A percentile compares a stretch with the other conserved stretches of the same genome.
phyloP scores from a whole-genome alignment of 2,113 vertebrate genomes.

The Alligator mississippiensis region DNA sequence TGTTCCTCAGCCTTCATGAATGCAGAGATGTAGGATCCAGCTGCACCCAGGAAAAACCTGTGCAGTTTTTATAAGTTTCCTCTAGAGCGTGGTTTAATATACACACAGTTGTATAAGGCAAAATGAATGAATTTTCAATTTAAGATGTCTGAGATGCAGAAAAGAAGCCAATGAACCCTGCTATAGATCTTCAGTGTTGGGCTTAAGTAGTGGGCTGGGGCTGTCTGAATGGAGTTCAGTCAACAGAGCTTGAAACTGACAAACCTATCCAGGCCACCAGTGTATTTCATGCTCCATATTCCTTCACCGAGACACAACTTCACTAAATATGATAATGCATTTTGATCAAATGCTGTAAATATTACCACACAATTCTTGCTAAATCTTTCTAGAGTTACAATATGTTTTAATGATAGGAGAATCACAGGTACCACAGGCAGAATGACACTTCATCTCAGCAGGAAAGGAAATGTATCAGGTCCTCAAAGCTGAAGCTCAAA shows the following conservation, averaged over 20 bases:
- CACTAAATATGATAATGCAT: background rate
- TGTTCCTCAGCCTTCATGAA: too few relatives aligned
- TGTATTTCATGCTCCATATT: background rate
- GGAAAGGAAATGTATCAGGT: too few relatives aligned
- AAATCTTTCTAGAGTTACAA: background rate
- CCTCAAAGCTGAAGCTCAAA: too few relatives aligned
- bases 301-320: too few relatives aligned
- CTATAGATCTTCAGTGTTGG: background rate
- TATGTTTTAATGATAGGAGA: background rate
- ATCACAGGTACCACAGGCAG: background rate
- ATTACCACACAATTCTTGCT: background rate
- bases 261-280: background rate
- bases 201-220: accelerated
- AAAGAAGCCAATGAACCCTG: background rate
- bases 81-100: background rate
- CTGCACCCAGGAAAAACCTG: background rate
- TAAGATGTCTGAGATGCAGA: background rate
- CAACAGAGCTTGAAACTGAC: background rate
- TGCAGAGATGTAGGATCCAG: too few relatives aligned
- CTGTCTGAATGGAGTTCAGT: background rate
- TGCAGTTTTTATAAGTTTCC: background rate
- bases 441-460: too few relatives aligned
- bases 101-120: background rate
- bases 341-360: background rate
- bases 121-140: background rate